Evolutionary conservation across 2,113 vertebrate species (phyloP).

Genomic region (Xiphophorus hellerii): DNA sequence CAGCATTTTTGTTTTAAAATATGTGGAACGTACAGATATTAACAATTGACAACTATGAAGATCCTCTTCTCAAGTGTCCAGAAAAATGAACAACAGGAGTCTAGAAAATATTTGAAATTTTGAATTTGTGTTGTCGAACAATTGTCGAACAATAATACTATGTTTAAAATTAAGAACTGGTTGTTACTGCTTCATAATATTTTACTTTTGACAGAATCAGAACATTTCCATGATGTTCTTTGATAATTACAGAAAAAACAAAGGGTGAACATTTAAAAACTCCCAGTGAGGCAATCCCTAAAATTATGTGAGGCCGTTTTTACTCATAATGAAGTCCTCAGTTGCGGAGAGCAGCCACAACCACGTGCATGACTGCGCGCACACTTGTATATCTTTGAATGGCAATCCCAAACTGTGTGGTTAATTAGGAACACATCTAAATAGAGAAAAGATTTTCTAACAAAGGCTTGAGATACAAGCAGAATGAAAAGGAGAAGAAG

Average conservation of each 20-base stretch:
- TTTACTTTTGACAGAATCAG: conserved; percentile 23
- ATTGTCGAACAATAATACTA: background rate
- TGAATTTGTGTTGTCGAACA: no score
- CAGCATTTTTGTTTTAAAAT: background rate
- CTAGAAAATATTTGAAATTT: no score
- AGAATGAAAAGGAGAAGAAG: conserved; percentile 39
- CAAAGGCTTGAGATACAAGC: conserved; percentile 57
- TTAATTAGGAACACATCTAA: conserved; percentile 73
- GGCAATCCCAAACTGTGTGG: conserved; percentile 69
- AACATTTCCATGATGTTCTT: conserved; percentile 9
- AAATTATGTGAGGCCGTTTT: conserved; percentile 45
- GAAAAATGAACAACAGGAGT: background rate
- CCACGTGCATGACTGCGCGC: background rate
- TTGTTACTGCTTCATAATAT: background rate
- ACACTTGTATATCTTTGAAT: conserved; percentile 29
- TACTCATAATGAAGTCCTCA: conserved; percentile 66
- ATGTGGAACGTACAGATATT: background rate
- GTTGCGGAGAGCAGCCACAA: conserved; percentile 26
- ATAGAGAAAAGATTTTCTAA: conserved; percentile 59
- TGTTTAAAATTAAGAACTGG: background rate
- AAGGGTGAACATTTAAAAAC: conserved; percentile 43
- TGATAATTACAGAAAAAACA: conserved; percentile 35
- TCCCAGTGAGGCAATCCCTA: conserved; percentile 30
- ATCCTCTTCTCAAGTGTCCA: background rate
- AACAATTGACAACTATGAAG: background rate